These are phyloP conservation scores for Peromyscus eremicus DNA, from an alignment of 2,797 vertebrate genomes.

Conservation along the genomic window DNA sequence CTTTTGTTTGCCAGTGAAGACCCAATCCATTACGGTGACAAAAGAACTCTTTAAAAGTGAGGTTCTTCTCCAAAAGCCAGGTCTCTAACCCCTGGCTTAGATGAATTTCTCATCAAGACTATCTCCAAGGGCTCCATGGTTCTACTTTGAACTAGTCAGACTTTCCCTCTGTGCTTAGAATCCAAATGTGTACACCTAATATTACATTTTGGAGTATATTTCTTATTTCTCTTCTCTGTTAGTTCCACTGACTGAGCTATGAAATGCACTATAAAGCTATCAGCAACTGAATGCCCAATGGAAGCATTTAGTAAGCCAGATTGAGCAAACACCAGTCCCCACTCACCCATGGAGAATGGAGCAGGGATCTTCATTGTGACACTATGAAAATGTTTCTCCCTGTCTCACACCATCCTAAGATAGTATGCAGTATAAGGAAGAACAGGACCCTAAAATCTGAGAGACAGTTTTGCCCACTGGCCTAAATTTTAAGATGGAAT, in stretches of 20 bases:
- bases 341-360: not conserved
- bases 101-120: slow-evolving; percentile 26
- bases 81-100: not conserved
- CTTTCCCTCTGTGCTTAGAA: not conserved
- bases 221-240: not conserved
- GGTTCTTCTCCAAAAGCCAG: not conserved
- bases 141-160: not conserved
- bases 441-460: not conserved
- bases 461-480: not conserved
- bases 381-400: not conserved
- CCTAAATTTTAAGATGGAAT: not conserved
- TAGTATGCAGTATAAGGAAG: not conserved
- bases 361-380: not conserved
- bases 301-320: not conserved
- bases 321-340: not conserved
- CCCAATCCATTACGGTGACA: not conserved
- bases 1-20: slow-evolving; percentile 33
- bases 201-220: not conserved
- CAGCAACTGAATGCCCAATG: not conserved
- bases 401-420: not conserved
- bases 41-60: slow-evolving; percentile 38
- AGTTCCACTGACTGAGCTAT: not conserved
- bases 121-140: not conserved
- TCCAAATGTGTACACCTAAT: not conserved
- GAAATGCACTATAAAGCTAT: not conserved